Conservation (phyloP, 2,797 vertebrate species). For the Anabas testudineus region DNA sequence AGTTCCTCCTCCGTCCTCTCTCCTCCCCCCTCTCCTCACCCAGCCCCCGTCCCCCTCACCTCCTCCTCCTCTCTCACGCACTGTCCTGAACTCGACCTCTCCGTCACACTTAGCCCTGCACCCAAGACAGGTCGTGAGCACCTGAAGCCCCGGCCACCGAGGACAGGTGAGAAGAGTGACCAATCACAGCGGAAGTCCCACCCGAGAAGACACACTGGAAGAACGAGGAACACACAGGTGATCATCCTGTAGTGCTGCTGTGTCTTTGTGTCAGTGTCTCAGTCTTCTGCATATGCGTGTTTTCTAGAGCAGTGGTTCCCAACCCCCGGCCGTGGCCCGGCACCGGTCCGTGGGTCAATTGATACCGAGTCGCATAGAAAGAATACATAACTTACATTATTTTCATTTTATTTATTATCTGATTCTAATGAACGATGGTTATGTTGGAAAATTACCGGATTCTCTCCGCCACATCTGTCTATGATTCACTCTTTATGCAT, state of each 20-base stretch:
- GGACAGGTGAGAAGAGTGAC: background rate
- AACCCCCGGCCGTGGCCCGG: no score
- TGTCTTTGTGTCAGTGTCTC: background rate
- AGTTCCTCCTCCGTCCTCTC: slow-evolving; percentile 19
- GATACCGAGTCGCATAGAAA: no score
- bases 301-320: no score
- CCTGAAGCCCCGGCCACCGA: background rate
- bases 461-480: no score
- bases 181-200: background rate
- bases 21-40: slow-evolving; percentile 42
- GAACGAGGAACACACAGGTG: slow-evolving; percentile 40
- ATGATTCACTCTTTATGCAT: no score
- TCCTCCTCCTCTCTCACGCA: slow-evolving; percentile 8
- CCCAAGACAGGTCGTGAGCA: background rate
- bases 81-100: slow-evolving; percentile 68
- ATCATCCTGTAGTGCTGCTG: background rate
- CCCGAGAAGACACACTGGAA: background rate
- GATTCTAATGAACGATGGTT: no score
- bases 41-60: slow-evolving; percentile 5
- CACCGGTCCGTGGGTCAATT: no score
- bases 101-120: slow-evolving; percentile 31
- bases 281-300: background rate
- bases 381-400: no score
- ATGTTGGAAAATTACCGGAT: no score
- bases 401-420: no score